Evolutionary conservation across 2,888 invertebrate genomes (phyloP).

Genomic region (Hololepta plana): DNA sequence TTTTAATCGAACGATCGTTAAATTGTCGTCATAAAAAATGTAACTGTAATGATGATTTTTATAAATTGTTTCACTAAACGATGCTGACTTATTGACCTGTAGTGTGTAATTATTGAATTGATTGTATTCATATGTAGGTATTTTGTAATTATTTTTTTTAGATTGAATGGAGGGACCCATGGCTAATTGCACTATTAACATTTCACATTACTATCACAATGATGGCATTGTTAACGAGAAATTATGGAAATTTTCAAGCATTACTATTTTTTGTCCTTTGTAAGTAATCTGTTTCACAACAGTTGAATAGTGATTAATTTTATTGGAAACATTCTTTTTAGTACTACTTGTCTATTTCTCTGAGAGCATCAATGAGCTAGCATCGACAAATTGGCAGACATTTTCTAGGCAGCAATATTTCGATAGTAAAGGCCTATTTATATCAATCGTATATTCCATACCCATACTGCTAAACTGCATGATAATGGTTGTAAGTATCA

Average conservation of each 20-base stretch:
- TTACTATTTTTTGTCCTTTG: conserved; percentile 60
- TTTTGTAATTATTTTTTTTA: conserved; percentile 25
- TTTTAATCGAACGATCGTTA: too few relatives aligned
- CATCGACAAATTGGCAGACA: conserved; percentile 68
- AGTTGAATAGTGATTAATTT: background rate
- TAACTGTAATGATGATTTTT: too few relatives aligned
- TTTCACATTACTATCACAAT: conserved; percentile 62
- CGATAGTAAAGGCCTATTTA: conserved; percentile 83
- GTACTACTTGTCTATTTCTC: conserved; percentile 77
- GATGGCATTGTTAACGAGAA: conserved; percentile 61
- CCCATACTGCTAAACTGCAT: conserved; percentile 83
- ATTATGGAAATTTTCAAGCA: conserved; percentile 74
- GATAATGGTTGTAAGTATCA: conserved; percentile 73
- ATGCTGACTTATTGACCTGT: too few relatives aligned
- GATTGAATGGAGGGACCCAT: conserved; percentile 84
- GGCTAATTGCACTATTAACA: conserved; percentile 57
- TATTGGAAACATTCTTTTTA: conserved; percentile 28
- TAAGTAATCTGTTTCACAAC: conserved; percentile 32
- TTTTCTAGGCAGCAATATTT: conserved; percentile 87
- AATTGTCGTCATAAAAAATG: too few relatives aligned
- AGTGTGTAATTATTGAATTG: too few relatives aligned
- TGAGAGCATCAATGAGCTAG: conserved; percentile 77
- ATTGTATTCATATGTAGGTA: too few relatives aligned
- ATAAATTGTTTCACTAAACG: too few relatives aligned
- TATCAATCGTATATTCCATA: conserved; percentile 84